Evolutionary conservation across 2,113 vertebrate species (phyloP), one percentile per base, ranked within the genome.

Genomic region (Lepus europaeus): DNA sequence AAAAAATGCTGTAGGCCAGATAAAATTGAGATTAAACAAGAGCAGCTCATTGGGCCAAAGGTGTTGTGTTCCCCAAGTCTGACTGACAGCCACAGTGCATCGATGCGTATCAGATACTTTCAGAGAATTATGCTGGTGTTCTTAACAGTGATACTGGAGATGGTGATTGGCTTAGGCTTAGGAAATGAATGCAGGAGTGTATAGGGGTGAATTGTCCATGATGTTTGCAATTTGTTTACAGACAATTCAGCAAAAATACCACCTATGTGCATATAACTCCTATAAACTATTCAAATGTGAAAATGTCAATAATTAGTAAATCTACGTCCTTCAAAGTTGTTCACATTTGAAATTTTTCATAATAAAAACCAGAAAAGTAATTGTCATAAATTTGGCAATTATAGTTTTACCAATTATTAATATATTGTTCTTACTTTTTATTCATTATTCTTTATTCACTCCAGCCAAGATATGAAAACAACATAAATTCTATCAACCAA

Each of bases 11-110:
- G 5, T 14, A 91, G 83, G 84, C 68, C n/a, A 91, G 72, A 81
- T 80, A 87, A 93, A 93, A 91, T 36, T 91, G 87, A 94, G 56
- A 92, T 94, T 63, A 95, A 82, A 87, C 22, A 76, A 72, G 78
- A 90, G 45, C 27, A 91, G 20, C 49, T 91, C 70, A 64, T 23
- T 79, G 72, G 81, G 39, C 6, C n/a, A 73, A 87, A 93, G 69
- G 10, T 87, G 22, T 8, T 19, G 51, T 74, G 19, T 1, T 70
- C 10, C 61, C 64, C 29, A 1, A 76, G 36, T 31, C 92, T 91
- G 14, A 14, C 59, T 77, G 39, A 77, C 36, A 94, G 78, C 14
- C n/a, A 64, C 27, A 53, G 9, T 16, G 1, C 4, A 31, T 39
- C 17, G 11, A 22, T 45, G 27, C 29, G 4, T 27, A 27, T n/a